Percentiles rank a stretch among this genome's conserved stretches.
These are phyloP conservation scores for Zingel zingel DNA, from an alignment of 2,113 vertebrate genomes.

Conservation along the genomic window DNA sequence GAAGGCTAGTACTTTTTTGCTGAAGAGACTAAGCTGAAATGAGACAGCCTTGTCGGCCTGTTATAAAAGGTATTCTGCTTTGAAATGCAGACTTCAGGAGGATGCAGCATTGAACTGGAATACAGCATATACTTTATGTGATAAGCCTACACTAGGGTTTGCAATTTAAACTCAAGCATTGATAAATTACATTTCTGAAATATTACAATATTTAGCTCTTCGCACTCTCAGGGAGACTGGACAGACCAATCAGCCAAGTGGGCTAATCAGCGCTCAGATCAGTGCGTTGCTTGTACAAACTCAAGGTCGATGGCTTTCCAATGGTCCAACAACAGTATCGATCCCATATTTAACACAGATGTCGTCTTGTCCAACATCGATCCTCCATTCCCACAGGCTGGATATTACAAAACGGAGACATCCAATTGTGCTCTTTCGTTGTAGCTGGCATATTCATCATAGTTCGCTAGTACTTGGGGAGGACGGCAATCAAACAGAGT, in stretches of 20 bases:
- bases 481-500: conserved; percentile 23
- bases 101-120: not conserved
- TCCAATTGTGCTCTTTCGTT: conserved; percentile 9
- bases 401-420: conserved; percentile 37
- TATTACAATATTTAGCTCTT: conserved; percentile 36
- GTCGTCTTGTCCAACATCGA: conserved; percentile 54
- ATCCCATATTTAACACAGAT: conserved; percentile 72
- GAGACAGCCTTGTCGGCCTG: not conserved
- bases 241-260: conserved; percentile 37
- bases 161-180: conserved; percentile 5
- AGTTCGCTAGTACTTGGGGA: conserved; percentile 6
- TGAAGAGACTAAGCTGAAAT: not conserved
- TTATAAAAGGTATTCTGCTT: not conserved
- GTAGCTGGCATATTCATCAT: conserved; percentile 35
- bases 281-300: conserved; percentile 5
- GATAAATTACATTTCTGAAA: conserved; percentile 24
- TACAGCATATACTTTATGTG: not conserved
- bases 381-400: conserved; percentile 1
- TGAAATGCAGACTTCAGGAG: not conserved
- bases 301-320: conserved; percentile 61
- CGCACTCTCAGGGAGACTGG: conserved; percentile 4
- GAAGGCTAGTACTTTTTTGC: not conserved
- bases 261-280: conserved; percentile 50
- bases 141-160: not conserved
- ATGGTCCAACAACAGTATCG: conserved; percentile 41